Conservation (phyloP, 2,888 invertebrate species). For the Agrotis ipsilon region DNA sequence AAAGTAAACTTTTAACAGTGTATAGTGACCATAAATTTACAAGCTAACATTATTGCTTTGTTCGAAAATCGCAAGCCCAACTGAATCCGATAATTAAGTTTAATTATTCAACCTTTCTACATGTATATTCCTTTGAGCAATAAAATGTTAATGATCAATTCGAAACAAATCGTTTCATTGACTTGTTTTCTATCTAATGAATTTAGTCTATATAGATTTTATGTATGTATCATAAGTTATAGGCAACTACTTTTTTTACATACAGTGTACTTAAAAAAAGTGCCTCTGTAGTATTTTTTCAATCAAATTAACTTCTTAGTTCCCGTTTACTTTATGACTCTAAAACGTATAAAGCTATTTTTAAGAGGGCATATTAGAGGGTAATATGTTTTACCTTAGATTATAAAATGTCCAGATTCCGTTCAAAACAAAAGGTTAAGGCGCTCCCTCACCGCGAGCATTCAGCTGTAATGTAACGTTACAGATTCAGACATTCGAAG, state of each 20-base stretch:
- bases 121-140: slow-evolving; percentile 11
- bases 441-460: too few relatives aligned
- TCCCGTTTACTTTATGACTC: too few relatives aligned
- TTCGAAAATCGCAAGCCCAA: slow-evolving; percentile 20
- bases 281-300: too few relatives aligned
- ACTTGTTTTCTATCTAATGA: slow-evolving; percentile 17
- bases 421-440: too few relatives aligned
- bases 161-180: slow-evolving; percentile 21
- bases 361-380: too few relatives aligned
- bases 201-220: slow-evolving; percentile 4
- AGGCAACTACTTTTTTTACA: not conserved
- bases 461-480: too few relatives aligned
- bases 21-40: not conserved
- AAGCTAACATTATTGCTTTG: slow-evolving; percentile 23
- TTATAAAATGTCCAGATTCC: too few relatives aligned
- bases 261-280: too few relatives aligned
- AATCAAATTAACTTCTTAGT: too few relatives aligned
- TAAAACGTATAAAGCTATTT: too few relatives aligned
- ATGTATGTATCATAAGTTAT: slow-evolving; percentile 14
- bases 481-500: too few relatives aligned
- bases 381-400: too few relatives aligned
- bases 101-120: slow-evolving; percentile 32
- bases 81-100: slow-evolving; percentile 21
- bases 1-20: not conserved
- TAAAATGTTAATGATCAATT: slow-evolving; percentile 30